These are phyloP conservation scores for Sphaerophoria rueppellii DNA, from an alignment of 2,888 invertebrate genomes.

Conservation along the genomic window DNA sequence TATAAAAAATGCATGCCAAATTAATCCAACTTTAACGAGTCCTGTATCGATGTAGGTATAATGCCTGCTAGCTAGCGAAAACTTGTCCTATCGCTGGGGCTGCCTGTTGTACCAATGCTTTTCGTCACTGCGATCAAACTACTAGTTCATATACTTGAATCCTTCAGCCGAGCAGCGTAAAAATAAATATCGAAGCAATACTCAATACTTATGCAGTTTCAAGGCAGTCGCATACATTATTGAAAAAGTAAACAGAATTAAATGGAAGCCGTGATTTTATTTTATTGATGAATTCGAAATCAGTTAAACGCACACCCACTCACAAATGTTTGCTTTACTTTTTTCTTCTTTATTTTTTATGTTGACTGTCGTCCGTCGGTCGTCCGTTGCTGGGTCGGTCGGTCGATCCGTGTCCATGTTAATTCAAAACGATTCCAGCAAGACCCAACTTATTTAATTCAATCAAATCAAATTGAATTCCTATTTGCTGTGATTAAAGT, in stretches of 20 bases:
- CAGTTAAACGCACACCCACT: conserved; percentile 33
- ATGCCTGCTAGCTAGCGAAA: conserved; percentile 15
- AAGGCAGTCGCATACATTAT: conserved; percentile 60
- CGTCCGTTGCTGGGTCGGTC: background rate
- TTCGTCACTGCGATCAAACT: conserved; percentile 31
- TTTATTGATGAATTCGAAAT: conserved; percentile 68
- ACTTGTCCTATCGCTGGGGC: conserved; percentile 35
- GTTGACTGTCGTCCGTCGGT: background rate
- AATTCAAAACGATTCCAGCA: background rate
- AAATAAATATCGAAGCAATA: conserved; percentile 14
- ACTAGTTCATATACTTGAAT: background rate
- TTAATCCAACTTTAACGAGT: conserved; percentile 65
- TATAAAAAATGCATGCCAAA: conserved; percentile 24
- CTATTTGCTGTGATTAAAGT: conserved; percentile 24
- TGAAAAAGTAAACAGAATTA: conserved; percentile 71
- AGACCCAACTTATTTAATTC: conserved; percentile 34
- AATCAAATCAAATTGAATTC: conserved; percentile 37
- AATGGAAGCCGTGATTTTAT: conserved; percentile 70
- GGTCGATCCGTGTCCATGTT: background rate
- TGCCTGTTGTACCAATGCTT: background rate
- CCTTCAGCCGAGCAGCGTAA: background rate
- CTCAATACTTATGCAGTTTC: conserved; percentile 24
- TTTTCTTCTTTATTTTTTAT: background rate
- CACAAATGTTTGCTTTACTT: background rate
- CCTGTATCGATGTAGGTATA: conserved; percentile 17